Evolutionary conservation across 2,888 invertebrate species (phyloP), one percentile per base, ranked within the genome.

Genomic region (Scrobipalpa costella): DNA sequence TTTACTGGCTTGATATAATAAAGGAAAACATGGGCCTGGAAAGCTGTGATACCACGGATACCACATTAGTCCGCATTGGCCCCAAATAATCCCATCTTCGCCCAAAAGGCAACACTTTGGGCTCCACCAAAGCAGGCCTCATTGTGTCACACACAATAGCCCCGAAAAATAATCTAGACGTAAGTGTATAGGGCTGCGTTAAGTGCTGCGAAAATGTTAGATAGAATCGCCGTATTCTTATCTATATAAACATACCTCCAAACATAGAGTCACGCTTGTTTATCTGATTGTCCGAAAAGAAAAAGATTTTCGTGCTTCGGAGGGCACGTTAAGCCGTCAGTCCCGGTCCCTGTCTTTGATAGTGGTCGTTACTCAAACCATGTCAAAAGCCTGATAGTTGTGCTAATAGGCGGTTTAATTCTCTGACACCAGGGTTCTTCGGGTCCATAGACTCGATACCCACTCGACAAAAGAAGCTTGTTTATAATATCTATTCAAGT

Each of bases 111-210:
- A 62, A 67, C 68, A 67, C 65, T 66, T 66, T 63, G 68, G 65
- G 67, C 68, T 66, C 69, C 69, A 73, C 71, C 70, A 71, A 71
- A 69, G 64, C 65, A 52, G 57, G 57, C 64, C 68, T 78, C 74
- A 75, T 74, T 72, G 77, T 70, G 70, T 71, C 70, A 68, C 70
- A 63, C 70, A 69, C 62, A 75, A 75, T 72, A 68, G 71, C 50
- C 63, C 66, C 65, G 57, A 61, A 66, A 69, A 67, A 70, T 69
- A 70, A 70, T 70, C 70, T 68, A 74, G 74, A 71, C 67, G 69
- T 61, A 66, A 59, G 64, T 61, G 55, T 52, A 21, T 27, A 62
- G 62, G 64, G 64, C 40, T 64, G 62, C 9, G 15, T 57, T 55
- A 27, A 38, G 52, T 40, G 55, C 11, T 36, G 19, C 5, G 50